Evolutionary conservation across 2,113 vertebrate genomes (phyloP), one percentile per base, ranked within the genome.

Genomic region (Phocoena sinus): DNA sequence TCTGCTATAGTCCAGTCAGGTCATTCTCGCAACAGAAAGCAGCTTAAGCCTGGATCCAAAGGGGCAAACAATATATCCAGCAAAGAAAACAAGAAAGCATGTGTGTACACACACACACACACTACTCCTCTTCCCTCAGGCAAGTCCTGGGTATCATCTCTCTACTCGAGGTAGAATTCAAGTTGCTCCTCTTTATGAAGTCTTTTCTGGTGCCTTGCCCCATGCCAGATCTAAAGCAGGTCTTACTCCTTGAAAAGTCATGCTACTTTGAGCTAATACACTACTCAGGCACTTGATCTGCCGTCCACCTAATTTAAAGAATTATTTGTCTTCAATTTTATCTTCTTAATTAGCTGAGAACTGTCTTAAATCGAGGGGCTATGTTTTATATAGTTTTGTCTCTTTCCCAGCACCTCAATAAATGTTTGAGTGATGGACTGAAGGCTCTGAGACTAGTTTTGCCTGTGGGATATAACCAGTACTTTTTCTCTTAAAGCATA

Each of bases 401-500:
- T 92, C 20, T 38, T 95, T 88, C 23, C 25, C 7, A 23, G n/a
- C 0, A 26, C 33, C 38, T 93, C 23, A 41, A 6, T 58, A 83
- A 50, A n/a, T 74, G 41, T 83, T 68, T n/a, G 28, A 96, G 31
- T 76, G 73, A 87, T 36, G 91, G 95, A 67, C 13, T 10, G 28
- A 47, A 41, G 41, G 28, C 38, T 89, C n/a, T 85, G 77, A 73
- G 77, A 89, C 77, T 62, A 20, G 58, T 73, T 96, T 77, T 81
- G 9, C 33, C 47, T 86, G 10, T 87, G 73, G 20, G 21, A 8
- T 93, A 82, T 81, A 97, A 94, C 28, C 56, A 96, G 62, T 80
- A 93, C 80, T 91, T 96, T 95, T 96, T 94, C 79, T 95, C 68
- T 95, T 97, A 94, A 89, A 70, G 58, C 14, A 33, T 82, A 33